Percentiles rank a stretch among this genome's conserved stretches.
Evolutionary conservation across 2,797 vertebrate genomes (phyloP).

Genomic region (Erethizon dorsatum): DNA sequence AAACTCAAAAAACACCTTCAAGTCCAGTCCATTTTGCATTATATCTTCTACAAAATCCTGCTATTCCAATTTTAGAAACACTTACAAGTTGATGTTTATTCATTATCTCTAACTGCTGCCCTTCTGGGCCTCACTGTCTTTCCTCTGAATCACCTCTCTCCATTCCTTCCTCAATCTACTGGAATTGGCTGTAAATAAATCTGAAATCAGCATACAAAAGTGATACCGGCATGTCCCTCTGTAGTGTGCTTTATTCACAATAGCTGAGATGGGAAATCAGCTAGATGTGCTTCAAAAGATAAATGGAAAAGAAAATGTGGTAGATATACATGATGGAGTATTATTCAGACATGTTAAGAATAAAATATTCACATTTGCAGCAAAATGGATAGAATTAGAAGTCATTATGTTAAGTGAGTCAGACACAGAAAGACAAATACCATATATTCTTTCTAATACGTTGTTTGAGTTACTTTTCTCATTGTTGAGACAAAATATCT

Average conservation of each 20-base stretch:
- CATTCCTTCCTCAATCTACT: not conserved
- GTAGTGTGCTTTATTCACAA: not conserved
- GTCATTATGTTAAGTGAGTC: not conserved
- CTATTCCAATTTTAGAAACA: not conserved
- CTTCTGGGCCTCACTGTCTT: not conserved
- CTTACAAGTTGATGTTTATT: not conserved
- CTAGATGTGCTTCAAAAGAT: not conserved
- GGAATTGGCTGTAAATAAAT: not conserved
- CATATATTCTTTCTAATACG: not conserved
- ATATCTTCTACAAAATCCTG: not conserved
- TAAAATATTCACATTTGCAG: not conserved
- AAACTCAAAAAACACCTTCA: not conserved
- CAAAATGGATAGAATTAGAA: not conserved
- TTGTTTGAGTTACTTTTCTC: too few relatives aligned
- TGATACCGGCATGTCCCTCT: not conserved
- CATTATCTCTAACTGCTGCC: not conserved
- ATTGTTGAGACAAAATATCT: too few relatives aligned
- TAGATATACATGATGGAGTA: not conserved
- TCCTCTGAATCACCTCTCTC: not conserved
- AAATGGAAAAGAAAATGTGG: not conserved
- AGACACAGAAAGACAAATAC: not conserved
- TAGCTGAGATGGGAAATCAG: not conserved
- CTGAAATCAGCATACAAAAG: not conserved
- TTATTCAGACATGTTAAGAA: not conserved
- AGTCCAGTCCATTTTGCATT: not conserved